Conservation (phyloP, 2,797 vertebrate species). For the Pangasius mekongensis region DNA sequence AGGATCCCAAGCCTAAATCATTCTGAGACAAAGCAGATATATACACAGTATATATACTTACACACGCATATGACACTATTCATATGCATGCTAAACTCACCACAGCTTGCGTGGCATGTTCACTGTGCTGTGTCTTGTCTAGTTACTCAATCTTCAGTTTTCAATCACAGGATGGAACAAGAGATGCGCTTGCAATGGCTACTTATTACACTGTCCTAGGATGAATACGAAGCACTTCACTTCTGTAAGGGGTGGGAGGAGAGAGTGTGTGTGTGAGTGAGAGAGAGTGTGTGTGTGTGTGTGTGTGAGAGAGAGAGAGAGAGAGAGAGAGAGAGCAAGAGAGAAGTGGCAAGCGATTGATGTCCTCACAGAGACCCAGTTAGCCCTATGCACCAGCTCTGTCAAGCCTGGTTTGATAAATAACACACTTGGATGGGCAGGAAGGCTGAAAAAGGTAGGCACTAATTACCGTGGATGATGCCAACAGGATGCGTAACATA, state of each 20-base stretch:
- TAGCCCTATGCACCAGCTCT: conserved; percentile 26
- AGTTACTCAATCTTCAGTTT: conserved; percentile 45
- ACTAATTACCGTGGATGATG: conserved; percentile 23
- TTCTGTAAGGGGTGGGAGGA: conserved; percentile 32
- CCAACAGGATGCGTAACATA: neutral
- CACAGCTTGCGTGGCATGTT: conserved; percentile 59
- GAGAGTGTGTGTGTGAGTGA: neutral
- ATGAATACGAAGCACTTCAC: conserved; percentile 53
- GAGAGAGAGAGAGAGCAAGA: conserved; percentile 4
- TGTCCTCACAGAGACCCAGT: conserved; percentile 40
- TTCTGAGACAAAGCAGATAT: neutral
- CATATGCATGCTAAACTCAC: conserved; percentile 48
- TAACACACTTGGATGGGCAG: conserved; percentile 16
- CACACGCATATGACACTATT: neutral
- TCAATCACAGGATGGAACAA: conserved; percentile 37
- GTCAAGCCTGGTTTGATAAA: conserved; percentile 41
- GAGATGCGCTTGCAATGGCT: conserved; percentile 27
- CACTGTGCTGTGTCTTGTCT: conserved; percentile 6
- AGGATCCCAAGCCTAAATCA: neutral
- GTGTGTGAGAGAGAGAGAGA: conserved; percentile 14
- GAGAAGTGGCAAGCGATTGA: conserved; percentile 12
- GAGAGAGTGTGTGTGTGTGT: neutral
- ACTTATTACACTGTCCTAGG: conserved; percentile 57
- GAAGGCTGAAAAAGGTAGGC: conserved; percentile 26
- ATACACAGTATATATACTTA: neutral